Base-by-base conservation (phyloP, 1,140 invertebrate species). In the Drosophila nebulosa region DNA sequence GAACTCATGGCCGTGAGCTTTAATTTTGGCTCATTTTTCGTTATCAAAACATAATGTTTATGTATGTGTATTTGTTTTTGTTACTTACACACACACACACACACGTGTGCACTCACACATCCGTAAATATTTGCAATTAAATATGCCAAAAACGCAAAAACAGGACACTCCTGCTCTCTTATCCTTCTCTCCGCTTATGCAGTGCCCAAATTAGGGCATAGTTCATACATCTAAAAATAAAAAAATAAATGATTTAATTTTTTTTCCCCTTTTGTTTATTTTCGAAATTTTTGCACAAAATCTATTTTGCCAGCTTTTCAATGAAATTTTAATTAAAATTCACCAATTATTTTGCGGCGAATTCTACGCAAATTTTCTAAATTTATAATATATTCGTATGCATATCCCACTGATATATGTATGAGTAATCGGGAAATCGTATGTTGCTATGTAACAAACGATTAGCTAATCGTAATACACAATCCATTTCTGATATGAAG, bases 11-110 rank as follows among this genome's bases (percentile, higher is more conserved):
- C 81, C 78, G 64, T 81, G 74, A 83, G 84, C 83, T 88, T 86
- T 88, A 88, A 86, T 86, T 86, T 88, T 74, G 69, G 78, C 79
- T 86, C 83, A 88, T 88, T 86, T 86, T 81, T 88, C 81, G 81
- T 74, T 86, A 86, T 86, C 81, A 88, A 86, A 86, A 86, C 78
- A 86, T 74, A 72, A 55, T 66, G 74, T 61, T 65, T 80, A 65
- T 67, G 77, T 50, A 27, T 50, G 39, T 70, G 67, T 88, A 75
- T 88, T 88, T 81, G 64, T 85, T 77, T 86, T 76, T 80, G 69
- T 78, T 72, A 66, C 62, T 32, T 42, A 35, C 36, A 63, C 73
- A 69, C 56, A 65, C 55, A 53, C 77, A 69, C 56, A 65, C 55
- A 53, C 32, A 42, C 63, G 66, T 18, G 1, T 21, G 27, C 26